phyloP scores from a whole-genome alignment of 2,113 vertebrate species.

The Anhinga rufa region DNA sequence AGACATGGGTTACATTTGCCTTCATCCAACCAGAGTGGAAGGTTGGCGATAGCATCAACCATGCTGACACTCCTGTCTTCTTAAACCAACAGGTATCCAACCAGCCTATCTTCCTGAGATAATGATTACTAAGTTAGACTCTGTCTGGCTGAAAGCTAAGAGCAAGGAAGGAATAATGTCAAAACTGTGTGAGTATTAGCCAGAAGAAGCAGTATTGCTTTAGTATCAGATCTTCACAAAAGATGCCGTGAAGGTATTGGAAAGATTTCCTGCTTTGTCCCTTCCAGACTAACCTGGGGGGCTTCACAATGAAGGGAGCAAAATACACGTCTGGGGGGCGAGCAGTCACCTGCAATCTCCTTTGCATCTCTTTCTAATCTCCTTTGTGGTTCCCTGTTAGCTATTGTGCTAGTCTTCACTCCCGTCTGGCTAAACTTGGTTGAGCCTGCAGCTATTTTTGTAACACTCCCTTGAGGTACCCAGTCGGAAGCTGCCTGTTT shows the following conservation, averaged over 20 bases:
- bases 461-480: not conserved
- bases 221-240: not conserved
- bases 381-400: not conserved
- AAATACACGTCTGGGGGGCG: not conserved
- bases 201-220: not conserved
- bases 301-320: not conserved
- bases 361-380: not conserved
- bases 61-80: not conserved
- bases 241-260: rapidly evolving
- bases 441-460: conserved; percentile 37
- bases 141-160: not conserved
- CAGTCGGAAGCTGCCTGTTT: conserved; percentile 9
- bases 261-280: not conserved
- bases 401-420: not conserved
- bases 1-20: not conserved
- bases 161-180: not conserved
- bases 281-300: not conserved
- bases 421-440: not conserved
- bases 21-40: not conserved
- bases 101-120: not conserved
- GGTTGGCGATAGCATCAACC: not conserved
- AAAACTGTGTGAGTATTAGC: rapidly evolving
- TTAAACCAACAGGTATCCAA: not conserved
- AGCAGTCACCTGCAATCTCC: not conserved
- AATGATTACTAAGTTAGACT: not conserved